These are phyloP conservation scores for Peromyscus eremicus DNA, from an alignment of 2,797 vertebrate species.

Conservation along the genomic window DNA sequence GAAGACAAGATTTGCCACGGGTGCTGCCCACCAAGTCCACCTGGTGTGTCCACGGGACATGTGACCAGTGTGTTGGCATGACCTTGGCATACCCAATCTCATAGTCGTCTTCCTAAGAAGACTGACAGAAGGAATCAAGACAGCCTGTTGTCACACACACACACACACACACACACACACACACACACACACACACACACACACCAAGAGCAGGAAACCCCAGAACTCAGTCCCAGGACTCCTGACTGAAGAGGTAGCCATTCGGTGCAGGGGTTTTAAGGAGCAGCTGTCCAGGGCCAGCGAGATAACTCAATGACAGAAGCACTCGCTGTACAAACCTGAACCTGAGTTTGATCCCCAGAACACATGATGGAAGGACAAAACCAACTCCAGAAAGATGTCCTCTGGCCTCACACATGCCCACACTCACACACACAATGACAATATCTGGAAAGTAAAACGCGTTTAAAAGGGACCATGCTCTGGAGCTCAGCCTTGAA, in stretches of 20 bases:
- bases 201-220: neutral
- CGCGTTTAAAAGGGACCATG: neutral
- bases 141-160: neutral
- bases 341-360: neutral
- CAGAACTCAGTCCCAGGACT: neutral
- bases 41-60: neutral
- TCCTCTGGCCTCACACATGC: neutral
- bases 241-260: neutral
- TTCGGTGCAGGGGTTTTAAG: too few species aligned
- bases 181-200: neutral
- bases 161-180: neutral
- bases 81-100: neutral
- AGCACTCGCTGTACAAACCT: neutral
- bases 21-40: neutral
- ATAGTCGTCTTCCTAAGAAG: neutral
- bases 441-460: neutral
- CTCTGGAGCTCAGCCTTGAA: neutral
- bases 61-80: neutral
- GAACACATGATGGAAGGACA: neutral
- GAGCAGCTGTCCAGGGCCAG: neutral
- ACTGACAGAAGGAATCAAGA: neutral
- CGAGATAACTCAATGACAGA: neutral
- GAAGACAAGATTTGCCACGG: neutral
- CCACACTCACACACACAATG: neutral
- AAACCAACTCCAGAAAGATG: neutral